Conservation (phyloP, 30 jellyfish, hydroid and myxozoan species). For the Pseudorhiza aurosa region DNA sequence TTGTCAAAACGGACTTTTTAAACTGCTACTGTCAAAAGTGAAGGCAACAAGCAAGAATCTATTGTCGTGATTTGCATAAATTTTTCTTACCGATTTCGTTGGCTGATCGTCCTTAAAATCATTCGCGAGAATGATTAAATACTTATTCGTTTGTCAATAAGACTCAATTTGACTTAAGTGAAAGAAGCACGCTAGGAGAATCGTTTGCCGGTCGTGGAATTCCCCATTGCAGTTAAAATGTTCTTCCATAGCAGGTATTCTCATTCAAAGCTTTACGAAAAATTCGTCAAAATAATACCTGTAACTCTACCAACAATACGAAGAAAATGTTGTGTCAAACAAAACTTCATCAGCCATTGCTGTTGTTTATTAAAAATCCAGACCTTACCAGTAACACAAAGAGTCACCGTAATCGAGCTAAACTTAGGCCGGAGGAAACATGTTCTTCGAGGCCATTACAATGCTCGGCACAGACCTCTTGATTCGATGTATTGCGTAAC, state of each 20-base stretch:
- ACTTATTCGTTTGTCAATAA: neutral
- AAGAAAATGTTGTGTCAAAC: neutral
- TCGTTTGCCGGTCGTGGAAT: neutral
- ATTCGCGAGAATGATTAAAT: neutral
- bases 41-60: too few relatives aligned
- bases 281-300: neutral
- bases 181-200: neutral
- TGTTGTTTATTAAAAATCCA: neutral
- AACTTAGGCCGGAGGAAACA: neutral
- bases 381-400: neutral
- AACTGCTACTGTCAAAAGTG: too few relatives aligned
- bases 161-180: neutral
- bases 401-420: neutral
- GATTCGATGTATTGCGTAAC: conserved; percentile 55
- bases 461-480: conserved; percentile 47
- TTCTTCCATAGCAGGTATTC: neutral
- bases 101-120: neutral
- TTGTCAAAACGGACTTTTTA: too few relatives aligned
- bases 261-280: too few relatives aligned
- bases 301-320: neutral
- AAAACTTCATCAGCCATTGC: neutral
- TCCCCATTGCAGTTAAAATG: neutral
- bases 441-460: neutral
- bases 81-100: too few relatives aligned
- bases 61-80: too few relatives aligned